phyloP scores from a whole-genome alignment of 2,113 vertebrate species.

The Pomatorhinus ruficollis region DNA sequence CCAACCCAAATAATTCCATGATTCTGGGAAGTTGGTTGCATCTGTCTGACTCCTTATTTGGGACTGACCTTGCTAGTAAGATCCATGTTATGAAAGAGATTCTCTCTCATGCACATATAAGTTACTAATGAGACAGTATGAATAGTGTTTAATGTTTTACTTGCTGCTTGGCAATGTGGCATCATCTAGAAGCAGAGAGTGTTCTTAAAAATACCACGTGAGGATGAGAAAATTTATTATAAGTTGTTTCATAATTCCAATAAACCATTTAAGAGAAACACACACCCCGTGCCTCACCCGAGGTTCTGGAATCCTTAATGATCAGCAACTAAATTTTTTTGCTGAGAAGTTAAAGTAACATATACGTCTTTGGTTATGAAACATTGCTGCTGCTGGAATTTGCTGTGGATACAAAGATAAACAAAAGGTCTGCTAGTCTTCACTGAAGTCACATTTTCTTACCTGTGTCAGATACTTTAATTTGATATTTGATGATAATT shows the following conservation, averaged over 20 bases:
- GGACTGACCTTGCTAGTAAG: background rate
- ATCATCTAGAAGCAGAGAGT: background rate
- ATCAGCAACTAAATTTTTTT: slow-evolving; percentile 23
- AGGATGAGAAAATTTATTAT: background rate
- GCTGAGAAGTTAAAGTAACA: background rate
- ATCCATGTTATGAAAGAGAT: background rate
- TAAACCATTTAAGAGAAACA: slow-evolving; percentile 9
- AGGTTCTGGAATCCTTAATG: slow-evolving; percentile 4
- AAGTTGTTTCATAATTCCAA: slow-evolving; percentile 15
- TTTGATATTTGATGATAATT: background rate
- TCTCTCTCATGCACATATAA: background rate
- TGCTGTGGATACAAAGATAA: slow-evolving; percentile 28
- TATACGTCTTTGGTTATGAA: background rate
- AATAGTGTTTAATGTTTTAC: background rate
- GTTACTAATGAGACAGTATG: background rate
- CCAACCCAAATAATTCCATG: background rate
- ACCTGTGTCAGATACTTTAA: background rate
- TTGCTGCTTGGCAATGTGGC: slow-evolving; percentile 12
- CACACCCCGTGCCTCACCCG: slow-evolving; percentile 8
- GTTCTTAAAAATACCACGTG: background rate
- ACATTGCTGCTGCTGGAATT: background rate
- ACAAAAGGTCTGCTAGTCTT: background rate
- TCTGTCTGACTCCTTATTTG: background rate
- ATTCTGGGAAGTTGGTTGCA: background rate
- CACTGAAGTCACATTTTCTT: background rate